These are phyloP conservation scores for Xanthia togata DNA, from an alignment of 2,888 invertebrate genomes.

Conservation along the genomic window DNA sequence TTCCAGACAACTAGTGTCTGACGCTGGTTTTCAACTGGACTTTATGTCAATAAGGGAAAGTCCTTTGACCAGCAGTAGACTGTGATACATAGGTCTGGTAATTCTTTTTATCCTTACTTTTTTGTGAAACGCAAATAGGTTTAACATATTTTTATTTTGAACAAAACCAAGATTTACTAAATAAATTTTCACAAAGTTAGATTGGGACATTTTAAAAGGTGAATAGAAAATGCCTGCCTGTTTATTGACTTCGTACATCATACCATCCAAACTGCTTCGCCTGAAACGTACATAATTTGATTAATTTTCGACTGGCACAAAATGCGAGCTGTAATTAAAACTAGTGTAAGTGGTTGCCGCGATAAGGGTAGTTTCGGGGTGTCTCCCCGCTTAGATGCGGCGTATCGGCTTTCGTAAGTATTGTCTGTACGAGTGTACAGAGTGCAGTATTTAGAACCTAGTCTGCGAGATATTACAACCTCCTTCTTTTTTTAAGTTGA, in stretches of 20 bases:
- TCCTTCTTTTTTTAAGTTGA: too few relatives aligned
- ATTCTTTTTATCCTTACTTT: too few relatives aligned
- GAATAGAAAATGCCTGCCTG: neutral
- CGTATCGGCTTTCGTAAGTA: constrained; percentile 72
- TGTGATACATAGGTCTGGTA: too few relatives aligned
- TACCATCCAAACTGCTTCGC: constrained; percentile 74
- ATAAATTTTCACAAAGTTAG: too few relatives aligned
- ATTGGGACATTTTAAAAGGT: too few relatives aligned
- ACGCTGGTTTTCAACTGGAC: too few relatives aligned
- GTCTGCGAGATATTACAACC: too few relatives aligned
- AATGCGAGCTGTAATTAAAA: constrained; percentile 88
- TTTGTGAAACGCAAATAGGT: too few relatives aligned
- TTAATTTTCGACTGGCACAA: constrained; percentile 89
- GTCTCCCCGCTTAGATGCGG: constrained; percentile 73
- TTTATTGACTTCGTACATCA: constrained; percentile 49
- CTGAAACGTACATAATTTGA: constrained; percentile 86
- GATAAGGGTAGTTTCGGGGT: constrained; percentile 85
- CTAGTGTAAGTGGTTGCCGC: constrained; percentile 88
- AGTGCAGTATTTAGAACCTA: constrained; percentile 51
- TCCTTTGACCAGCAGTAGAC: too few relatives aligned
- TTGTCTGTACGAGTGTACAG: constrained; percentile 42
- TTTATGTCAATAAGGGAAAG: neutral
- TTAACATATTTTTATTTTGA: too few relatives aligned
- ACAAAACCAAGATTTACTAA: too few relatives aligned
- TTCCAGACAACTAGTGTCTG: too few relatives aligned